Evolutionary conservation across 2,113 vertebrate genomes (phyloP).

Genomic region (Dromas ardeola): DNA sequence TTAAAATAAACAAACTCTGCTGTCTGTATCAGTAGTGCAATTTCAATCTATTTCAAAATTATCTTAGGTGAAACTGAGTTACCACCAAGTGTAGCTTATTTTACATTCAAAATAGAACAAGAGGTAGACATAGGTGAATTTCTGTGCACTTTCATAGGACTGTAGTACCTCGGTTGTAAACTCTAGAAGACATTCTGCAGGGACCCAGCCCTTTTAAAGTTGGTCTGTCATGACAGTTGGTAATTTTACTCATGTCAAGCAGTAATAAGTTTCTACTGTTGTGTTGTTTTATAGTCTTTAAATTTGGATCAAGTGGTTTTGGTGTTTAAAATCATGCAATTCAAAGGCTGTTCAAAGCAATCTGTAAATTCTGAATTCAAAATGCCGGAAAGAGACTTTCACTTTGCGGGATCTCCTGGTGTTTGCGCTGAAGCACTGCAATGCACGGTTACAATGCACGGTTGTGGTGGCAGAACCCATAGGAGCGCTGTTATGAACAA

Average conservation of each 20-base stretch:
- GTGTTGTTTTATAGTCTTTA: neutral
- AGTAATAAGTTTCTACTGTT: neutral
- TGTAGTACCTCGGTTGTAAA: neutral
- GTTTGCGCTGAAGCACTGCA: neutral
- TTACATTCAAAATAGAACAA: neutral
- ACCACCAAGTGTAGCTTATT: neutral
- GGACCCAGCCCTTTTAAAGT: neutral
- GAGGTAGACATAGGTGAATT: neutral
- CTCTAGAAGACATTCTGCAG: neutral
- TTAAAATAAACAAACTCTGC: conserved; percentile 6
- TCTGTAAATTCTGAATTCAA: neutral
- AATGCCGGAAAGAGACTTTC: neutral
- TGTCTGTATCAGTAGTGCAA: neutral
- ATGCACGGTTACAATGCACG: rapidly evolving
- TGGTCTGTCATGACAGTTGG: neutral
- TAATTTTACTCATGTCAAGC: neutral
- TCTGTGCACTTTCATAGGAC: neutral
- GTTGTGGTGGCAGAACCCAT: neutral
- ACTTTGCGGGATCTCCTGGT: neutral
- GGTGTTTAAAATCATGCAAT: neutral
- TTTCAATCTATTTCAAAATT: neutral
- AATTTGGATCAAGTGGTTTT: neutral
- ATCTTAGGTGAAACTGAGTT: neutral
- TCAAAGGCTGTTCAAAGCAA: neutral
- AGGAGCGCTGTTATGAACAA: neutral